Percentiles rank a stretch among this genome's conserved stretches.
phyloP scores from a whole-genome alignment of 1,140 invertebrate genomes.

The Grapholita molesta region DNA sequence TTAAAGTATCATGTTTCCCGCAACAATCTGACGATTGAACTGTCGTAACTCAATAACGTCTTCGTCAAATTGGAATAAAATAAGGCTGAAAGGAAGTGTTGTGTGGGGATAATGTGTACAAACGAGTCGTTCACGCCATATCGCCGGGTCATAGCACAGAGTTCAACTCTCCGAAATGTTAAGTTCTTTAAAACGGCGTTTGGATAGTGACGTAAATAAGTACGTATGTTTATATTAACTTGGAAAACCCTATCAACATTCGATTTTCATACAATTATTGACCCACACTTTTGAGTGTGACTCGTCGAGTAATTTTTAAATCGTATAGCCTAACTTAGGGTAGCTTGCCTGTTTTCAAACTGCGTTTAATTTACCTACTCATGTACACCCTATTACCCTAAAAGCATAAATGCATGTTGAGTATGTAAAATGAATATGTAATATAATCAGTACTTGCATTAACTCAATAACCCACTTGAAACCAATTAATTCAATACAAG shows the following conservation, averaged over 20 bases:
- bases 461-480: slow-evolving; percentile 43
- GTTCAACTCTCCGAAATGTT: background rate
- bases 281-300: no score
- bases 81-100: slow-evolving; percentile 62
- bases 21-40: slow-evolving; percentile 15
- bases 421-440: no score
- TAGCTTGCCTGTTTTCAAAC: no score
- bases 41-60: slow-evolving; percentile 10
- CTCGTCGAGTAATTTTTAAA: no score
- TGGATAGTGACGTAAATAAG: background rate
- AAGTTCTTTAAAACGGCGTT: background rate
- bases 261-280: no score
- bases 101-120: slow-evolving; percentile 66
- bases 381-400: no score
- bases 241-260: no score
- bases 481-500: slow-evolving; percentile 42
- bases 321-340: no score
- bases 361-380: no score
- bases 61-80: slow-evolving; percentile 27
- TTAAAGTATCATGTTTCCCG: background rate
- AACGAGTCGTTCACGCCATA: slow-evolving; percentile 69
- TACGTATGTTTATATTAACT: background rate
- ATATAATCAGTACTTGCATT: background rate
- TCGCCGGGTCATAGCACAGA: slow-evolving; percentile 47
- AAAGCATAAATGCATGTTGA: no score